Conservation (phyloP, 1,140 invertebrate species). For the Cydia strobilella region DNA sequence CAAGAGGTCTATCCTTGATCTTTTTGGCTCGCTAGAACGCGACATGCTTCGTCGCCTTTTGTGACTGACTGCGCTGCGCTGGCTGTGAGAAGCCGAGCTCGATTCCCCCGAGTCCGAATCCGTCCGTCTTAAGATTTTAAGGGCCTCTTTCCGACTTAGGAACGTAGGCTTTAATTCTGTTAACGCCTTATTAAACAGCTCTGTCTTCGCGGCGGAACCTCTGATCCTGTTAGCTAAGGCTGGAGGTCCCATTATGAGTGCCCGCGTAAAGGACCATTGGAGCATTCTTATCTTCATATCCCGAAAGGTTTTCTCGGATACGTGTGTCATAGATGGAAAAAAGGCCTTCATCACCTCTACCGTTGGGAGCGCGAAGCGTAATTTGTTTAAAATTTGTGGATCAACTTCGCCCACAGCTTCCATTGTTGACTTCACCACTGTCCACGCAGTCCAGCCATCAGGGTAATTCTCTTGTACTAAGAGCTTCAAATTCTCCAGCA, state of each 20-base stretch:
- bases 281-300: no score
- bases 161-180: background rate
- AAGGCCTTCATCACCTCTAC: slow-evolving; percentile 2
- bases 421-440: no score
- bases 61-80: no score
- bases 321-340: background rate
- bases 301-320: no score
- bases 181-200: background rate
- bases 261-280: background rate
- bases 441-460: no score
- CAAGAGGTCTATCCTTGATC: no score
- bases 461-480: background rate
- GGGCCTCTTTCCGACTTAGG: no score
- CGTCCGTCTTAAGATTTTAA: no score
- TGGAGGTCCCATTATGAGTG: background rate
- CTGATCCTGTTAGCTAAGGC: background rate
- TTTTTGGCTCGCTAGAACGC: no score
- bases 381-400: slow-evolving; percentile 10
- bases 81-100: no score
- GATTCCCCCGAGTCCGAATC: no score
- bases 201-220: background rate
- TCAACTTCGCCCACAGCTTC: background rate
- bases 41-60: no score
- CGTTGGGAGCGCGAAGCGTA: background rate
- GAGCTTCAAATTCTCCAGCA: background rate